These are phyloP conservation scores for Plagiodera versicolora DNA, from an alignment of 2,888 invertebrate genomes.

Conservation along the genomic window DNA sequence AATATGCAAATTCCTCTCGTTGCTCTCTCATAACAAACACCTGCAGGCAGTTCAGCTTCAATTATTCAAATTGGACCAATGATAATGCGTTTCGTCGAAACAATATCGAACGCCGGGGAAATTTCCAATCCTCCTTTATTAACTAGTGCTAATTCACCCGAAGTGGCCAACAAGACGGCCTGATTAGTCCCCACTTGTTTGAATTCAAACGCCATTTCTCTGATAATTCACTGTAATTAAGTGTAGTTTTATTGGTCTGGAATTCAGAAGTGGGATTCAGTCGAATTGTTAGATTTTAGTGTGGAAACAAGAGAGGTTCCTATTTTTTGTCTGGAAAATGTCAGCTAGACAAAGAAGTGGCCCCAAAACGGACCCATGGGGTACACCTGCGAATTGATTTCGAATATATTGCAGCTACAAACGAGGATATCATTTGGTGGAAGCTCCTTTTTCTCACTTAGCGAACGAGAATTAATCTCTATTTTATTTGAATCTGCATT, in stretches of 20 bases:
- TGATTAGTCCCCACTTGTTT: too few relatives aligned
- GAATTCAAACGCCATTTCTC: conserved; percentile 21
- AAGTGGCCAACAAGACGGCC: too few relatives aligned
- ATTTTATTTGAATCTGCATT: conserved; percentile 8
- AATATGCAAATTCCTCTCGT: conserved; percentile 20
- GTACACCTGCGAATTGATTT: neutral
- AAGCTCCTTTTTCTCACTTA: neutral
- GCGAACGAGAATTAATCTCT: conserved; percentile 2
- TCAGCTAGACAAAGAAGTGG: too few relatives aligned
- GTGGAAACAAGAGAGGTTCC: neutral
- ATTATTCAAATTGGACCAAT: neutral
- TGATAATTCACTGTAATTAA: conserved; percentile 24
- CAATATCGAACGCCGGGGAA: too few relatives aligned
- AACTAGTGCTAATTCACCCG: too few relatives aligned
- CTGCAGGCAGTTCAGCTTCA: conserved; percentile 1
- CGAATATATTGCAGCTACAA: neutral
- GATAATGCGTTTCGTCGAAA: neutral
- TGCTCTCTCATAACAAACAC: conserved; percentile 17
- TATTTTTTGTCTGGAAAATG: too few relatives aligned
- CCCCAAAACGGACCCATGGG: too few relatives aligned
- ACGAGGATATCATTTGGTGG: neutral
- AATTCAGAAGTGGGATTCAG: too few relatives aligned
- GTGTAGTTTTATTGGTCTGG: conserved; percentile 22
- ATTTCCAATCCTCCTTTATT: too few relatives aligned
- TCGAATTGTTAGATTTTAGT: too few relatives aligned